Evolutionary conservation across 2,888 invertebrate species (phyloP), one percentile per base, ranked within the genome.

Genomic region (Meliscaeva auricollis): DNA sequence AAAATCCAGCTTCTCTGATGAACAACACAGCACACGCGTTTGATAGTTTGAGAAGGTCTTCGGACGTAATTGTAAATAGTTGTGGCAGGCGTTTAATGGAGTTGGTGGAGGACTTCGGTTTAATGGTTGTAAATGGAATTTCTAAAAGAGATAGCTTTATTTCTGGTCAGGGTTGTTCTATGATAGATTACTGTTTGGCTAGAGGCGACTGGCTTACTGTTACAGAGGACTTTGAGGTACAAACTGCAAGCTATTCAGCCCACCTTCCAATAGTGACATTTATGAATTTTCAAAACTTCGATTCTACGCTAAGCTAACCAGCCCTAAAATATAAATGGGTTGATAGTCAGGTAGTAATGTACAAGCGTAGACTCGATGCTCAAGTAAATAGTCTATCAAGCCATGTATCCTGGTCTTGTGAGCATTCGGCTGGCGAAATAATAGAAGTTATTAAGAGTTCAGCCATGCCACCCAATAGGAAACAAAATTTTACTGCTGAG

Each of bases 1-100:
- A 52, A 52, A 52, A 52, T n/a, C 52, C 26, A 52, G 52, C 52
- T 26, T 26, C 52, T 52, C 52, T 52, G 52, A n/a, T 52, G 26
- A n/a, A 52, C n/a, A 52, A 52, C n/a, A 52, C 52, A 7, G 9
- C 13, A 26, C 26, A 52, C 26, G 22, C 7, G 0, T 52, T 52
- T 22, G n/a, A 13, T 5, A 52, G 26, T n/a, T 22, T 26, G 22
- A 26, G 26, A 26, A 26, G n/a, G 22, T 52, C 52, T 26, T 52
- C 3, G n/a, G 26, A 52, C 52, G 4, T 15, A 48, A 48, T 11
- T 48, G n/a, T 48, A 8, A 48, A 48, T 48, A 20, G 20, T 17
- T 20, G 20, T 7, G 20, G 8, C 48, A 48, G 17, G 48, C 17
- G 48, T 46, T 46, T 46, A 46, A 46, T 46, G 46, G 8, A 46